Percentiles rank a stretch among this genome's conserved stretches.
These are phyloP conservation scores for Drosophila borborema DNA, from an alignment of 2,888 invertebrate species.

Conservation along the genomic window DNA sequence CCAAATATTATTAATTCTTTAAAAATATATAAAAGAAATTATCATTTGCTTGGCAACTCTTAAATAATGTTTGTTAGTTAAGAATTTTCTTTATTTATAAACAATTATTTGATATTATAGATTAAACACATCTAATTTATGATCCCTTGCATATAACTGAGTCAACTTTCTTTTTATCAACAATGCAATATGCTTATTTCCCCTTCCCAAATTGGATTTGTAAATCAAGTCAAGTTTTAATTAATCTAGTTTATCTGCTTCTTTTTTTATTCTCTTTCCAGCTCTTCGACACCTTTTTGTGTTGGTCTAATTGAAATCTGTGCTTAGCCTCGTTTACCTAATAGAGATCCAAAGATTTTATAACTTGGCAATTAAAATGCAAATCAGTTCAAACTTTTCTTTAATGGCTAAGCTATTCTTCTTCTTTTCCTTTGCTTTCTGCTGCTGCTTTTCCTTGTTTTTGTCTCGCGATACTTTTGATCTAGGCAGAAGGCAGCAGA, in stretches of 20 bases:
- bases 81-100: too few species aligned
- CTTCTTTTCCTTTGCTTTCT: background rate
- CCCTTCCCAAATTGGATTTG: background rate
- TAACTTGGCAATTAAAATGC: constrained; percentile 42
- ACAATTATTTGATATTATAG: too few species aligned
- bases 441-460: background rate
- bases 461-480: constrained; percentile 28
- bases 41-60: too few species aligned
- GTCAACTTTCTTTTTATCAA: too few species aligned
- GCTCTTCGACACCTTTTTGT: constrained; percentile 32
- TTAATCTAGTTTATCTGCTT: background rate
- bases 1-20: too few species aligned
- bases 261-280: background rate
- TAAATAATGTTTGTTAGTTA: too few species aligned
- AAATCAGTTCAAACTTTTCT: constrained; percentile 54
- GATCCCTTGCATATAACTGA: too few species aligned
- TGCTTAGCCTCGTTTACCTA: constrained; percentile 36
- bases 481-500: constrained; percentile 3
- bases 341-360: constrained; percentile 42
- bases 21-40: too few species aligned
- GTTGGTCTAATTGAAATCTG: constrained; percentile 48
- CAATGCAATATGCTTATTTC: background rate
- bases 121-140: too few species aligned
- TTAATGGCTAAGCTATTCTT: constrained; percentile 44
- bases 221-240: background rate